phyloP scores from a whole-genome alignment of 2,888 invertebrate genomes.

The Drosophila parthenogenetica region DNA sequence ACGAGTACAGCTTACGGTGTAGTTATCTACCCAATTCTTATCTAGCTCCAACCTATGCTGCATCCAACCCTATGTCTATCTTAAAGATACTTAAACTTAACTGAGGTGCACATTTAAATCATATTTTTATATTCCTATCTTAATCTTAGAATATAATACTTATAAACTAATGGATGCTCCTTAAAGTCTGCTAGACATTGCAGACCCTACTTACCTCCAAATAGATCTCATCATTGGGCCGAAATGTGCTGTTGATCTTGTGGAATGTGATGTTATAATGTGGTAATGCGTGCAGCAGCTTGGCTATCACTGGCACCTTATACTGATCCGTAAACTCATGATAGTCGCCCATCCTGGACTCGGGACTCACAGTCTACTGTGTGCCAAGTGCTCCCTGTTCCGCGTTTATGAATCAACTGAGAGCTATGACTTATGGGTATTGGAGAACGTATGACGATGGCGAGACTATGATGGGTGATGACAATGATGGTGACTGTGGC shows the following conservation, averaged over 20 bases:
- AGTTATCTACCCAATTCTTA: too few species aligned
- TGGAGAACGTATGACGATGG: conserved; percentile 14
- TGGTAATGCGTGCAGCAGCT: conserved; percentile 94
- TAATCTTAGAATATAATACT: too few species aligned
- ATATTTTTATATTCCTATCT: too few species aligned
- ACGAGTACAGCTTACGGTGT: too few species aligned
- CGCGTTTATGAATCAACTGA: conserved; percentile 24
- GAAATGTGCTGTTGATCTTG: conserved; percentile 95
- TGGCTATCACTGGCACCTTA: conserved; percentile 93
- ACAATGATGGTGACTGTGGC: conserved; percentile 9
- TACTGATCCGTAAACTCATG: conserved; percentile 89
- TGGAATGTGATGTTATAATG: conserved; percentile 96
- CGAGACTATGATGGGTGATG: background rate
- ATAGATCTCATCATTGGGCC: conserved; percentile 95
- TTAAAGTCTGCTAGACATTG: background rate
- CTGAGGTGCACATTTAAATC: too few species aligned
- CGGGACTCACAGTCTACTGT: conserved; percentile 25
- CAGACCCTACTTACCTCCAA: conserved; percentile 89
- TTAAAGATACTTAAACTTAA: too few species aligned
- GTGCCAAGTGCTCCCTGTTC: conserved; percentile 16
- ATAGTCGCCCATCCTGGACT: conserved; percentile 82
- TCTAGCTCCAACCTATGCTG: too few species aligned
- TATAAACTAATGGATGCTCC: too few species aligned
- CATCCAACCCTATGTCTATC: too few species aligned
- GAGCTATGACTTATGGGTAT: conserved; percentile 18